Conservation (phyloP, 2,113 vertebrate genomes). For the Origma solitaria region DNA sequence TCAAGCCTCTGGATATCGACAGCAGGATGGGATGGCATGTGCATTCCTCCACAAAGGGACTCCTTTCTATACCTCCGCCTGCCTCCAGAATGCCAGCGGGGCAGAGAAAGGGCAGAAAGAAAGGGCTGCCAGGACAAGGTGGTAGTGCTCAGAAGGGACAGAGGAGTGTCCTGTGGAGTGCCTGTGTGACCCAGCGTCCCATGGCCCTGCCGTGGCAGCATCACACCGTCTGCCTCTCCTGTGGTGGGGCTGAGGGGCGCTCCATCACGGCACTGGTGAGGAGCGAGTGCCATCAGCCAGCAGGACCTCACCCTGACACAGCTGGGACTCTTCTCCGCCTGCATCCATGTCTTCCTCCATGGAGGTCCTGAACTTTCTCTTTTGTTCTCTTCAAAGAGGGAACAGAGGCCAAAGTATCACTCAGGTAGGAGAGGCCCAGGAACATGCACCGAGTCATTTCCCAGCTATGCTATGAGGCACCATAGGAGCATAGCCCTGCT, state of each 20-base stretch:
- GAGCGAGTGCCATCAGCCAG: fast-evolving
- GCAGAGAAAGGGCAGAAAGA: not conserved
- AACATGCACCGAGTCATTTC: fast-evolving
- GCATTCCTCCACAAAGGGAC: not conserved
- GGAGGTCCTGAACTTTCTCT: not conserved
- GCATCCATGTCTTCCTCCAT: fast-evolving
- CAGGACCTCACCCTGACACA: not conserved
- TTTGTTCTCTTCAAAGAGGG: not conserved
- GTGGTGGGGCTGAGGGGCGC: not conserved
- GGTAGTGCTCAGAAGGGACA: too few species aligned
- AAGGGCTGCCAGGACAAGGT: not conserved
- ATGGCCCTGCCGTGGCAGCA: fast-evolving
- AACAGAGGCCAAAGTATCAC: not conserved
- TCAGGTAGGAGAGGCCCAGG: not conserved
- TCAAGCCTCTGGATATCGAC: not conserved
- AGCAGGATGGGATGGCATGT: not conserved
- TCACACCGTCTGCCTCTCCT: not conserved
- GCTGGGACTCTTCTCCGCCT: not conserved
- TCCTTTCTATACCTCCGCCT: not conserved
- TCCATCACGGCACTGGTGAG: not conserved
- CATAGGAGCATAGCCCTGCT: not conserved
- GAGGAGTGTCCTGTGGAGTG: not conserved
- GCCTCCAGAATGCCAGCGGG: not conserved
- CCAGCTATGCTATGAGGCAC: not conserved
- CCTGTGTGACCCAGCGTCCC: not conserved